A percentile compares a stretch with the other conserved stretches of the same genome.
Conservation (phyloP, 2,113 vertebrate species). For the Psilopogon haemacephalus region DNA sequence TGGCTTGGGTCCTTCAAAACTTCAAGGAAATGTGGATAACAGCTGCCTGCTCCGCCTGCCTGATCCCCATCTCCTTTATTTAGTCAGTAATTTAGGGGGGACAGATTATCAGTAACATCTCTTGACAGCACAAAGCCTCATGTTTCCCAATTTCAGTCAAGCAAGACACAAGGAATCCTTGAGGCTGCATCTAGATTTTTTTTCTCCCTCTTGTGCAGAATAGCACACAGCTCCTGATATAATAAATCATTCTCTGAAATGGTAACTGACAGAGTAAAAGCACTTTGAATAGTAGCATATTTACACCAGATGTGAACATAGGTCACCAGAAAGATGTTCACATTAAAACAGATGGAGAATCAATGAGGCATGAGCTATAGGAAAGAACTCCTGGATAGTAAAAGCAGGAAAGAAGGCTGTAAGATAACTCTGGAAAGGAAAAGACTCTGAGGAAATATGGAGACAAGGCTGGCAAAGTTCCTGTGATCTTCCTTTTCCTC, state of each 20-base stretch:
- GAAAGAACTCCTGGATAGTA: conserved; percentile 13
- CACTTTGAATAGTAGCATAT: conserved; percentile 37
- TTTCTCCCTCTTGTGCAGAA: not conserved
- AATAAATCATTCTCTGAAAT: conserved; percentile 33
- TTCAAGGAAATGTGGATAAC: not conserved
- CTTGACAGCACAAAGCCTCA: not conserved
- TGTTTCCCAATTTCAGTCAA: not conserved
- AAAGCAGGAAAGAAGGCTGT: not conserved
- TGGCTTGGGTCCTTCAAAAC: not conserved
- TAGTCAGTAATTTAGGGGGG: not conserved
- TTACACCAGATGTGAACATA: conserved; percentile 44
- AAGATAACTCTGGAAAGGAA: not conserved
- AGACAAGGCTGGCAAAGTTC: not conserved
- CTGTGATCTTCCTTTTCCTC: not conserved
- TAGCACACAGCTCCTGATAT: not conserved
- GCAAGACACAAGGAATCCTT: not conserved
- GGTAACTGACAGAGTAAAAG: not conserved
- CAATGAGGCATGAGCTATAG: conserved; percentile 46
- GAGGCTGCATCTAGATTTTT: not conserved
- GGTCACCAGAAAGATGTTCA: conserved; percentile 54
- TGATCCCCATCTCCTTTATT: not conserved
- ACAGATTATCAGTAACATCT: not conserved
- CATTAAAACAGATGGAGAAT: conserved; percentile 54
- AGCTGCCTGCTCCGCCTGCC: not conserved
- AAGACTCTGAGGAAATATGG: not conserved